Evolutionary conservation across 2,113 vertebrate genomes (phyloP).

Genomic region (Gavia stellata): DNA sequence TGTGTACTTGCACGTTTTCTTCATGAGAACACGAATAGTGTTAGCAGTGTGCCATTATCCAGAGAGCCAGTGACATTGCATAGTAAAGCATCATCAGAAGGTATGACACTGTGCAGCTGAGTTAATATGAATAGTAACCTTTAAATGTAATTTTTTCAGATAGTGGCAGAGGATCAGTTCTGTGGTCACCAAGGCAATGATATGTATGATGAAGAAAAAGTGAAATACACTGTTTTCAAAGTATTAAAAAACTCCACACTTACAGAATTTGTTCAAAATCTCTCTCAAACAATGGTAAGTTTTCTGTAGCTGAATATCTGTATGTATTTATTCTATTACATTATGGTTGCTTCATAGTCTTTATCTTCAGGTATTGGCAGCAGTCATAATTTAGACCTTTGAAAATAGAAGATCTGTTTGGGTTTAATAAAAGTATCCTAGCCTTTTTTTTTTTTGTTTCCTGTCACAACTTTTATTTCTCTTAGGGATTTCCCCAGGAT

Average conservation of each 20-base stretch:
- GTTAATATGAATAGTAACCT: background rate
- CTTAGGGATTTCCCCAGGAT: conserved; percentile 96
- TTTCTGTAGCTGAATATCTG: background rate
- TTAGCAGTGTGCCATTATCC: background rate
- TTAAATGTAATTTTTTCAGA: conserved; percentile 72
- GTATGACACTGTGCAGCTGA: background rate
- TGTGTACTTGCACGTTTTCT: background rate
- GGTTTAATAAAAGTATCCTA: background rate
- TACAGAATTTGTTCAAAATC: conserved; percentile 96
- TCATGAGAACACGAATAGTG: background rate
- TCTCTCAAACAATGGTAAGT: conserved; percentile 98
- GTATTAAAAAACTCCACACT: conserved; percentile 96
- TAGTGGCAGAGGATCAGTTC: conserved; percentile 98
- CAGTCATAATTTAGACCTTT: background rate
- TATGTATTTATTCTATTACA: background rate
- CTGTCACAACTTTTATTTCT: background rate
- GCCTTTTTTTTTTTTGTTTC: background rate
- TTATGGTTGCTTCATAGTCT: background rate
- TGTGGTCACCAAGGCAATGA: conserved; percentile 99
- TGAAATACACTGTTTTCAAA: conserved; percentile 98
- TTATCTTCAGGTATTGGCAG: background rate
- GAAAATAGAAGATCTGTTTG: background rate
- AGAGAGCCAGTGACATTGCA: background rate
- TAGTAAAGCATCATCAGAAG: background rate
- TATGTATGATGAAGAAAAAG: conserved; percentile 99